Conservation (phyloP, 2,113 vertebrate species). For the Ahaetulla prasina region DNA sequence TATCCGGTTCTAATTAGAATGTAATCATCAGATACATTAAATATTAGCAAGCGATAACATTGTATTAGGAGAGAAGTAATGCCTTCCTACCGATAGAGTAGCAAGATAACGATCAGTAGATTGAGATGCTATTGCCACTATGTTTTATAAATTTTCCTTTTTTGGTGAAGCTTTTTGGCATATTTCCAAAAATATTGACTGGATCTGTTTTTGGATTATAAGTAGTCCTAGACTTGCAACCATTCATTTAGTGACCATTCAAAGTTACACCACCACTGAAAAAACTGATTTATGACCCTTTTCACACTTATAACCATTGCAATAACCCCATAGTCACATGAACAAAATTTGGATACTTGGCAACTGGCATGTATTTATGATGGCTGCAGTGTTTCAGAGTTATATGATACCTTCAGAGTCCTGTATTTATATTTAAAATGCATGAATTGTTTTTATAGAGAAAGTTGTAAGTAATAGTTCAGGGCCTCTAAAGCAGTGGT, state of each 20-base stretch:
- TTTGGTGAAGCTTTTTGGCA: neutral
- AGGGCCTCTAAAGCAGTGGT: too few relatives aligned
- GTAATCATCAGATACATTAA: neutral
- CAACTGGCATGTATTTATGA: neutral
- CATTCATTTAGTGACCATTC: neutral
- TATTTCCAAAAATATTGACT: neutral
- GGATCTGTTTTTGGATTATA: neutral
- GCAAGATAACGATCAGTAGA: neutral
- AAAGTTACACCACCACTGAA: neutral
- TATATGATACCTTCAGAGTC: constrained; percentile 14
- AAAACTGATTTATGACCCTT: neutral
- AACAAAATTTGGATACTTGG: neutral
- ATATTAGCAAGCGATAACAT: neutral
- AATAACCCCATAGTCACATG: neutral
- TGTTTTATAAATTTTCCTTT: neutral
- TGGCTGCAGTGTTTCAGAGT: neutral
- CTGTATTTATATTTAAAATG: constrained; percentile 39
- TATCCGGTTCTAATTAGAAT: neutral
- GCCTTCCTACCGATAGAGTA: neutral
- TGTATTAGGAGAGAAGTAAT: neutral
- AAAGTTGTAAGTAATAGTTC: constrained; percentile 27
- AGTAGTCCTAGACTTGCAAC: neutral
- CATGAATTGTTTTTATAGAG: constrained; percentile 13
- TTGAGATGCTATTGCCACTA: neutral
- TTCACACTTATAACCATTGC: neutral